Conservation (phyloP, 2,888 invertebrate genomes). For the Hetaerina titia region DNA sequence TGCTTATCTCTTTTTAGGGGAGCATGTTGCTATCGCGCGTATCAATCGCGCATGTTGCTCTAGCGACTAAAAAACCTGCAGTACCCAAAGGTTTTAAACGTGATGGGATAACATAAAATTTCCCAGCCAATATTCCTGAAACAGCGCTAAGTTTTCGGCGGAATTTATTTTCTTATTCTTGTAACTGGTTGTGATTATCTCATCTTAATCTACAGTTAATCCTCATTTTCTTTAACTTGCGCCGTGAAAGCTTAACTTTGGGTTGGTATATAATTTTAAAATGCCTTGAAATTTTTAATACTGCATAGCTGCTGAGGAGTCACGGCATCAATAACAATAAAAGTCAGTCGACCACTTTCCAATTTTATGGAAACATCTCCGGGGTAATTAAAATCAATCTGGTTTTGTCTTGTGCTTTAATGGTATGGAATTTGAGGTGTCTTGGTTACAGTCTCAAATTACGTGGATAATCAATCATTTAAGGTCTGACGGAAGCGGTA, state of each 20-base stretch:
- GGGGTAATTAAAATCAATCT: background rate
- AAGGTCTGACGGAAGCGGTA: background rate
- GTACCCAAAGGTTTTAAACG: no score
- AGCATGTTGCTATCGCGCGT: no score
- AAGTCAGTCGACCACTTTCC: background rate
- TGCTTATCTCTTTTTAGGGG: no score
- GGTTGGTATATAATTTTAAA: background rate
- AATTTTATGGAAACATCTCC: background rate
- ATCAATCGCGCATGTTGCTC: no score
- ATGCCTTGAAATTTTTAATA: background rate
- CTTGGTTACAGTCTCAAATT: background rate
- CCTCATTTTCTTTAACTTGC: background rate
- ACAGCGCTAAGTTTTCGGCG: no score
- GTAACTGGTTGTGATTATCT: no score
- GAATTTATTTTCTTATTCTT: no score
- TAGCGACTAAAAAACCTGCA: no score
- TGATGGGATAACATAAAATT: no score
- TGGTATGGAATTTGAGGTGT: background rate
- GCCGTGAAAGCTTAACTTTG: background rate
- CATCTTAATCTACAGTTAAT: no score
- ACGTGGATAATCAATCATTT: constrained; percentile 11
- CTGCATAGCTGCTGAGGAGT: background rate
- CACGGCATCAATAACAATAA: background rate
- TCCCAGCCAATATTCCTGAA: no score
- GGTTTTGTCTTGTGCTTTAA: background rate